Percentiles rank a stretch among this genome's conserved stretches.
Conservation (phyloP, 1,140 invertebrate species). For the Coboldia fuscipes region DNA sequence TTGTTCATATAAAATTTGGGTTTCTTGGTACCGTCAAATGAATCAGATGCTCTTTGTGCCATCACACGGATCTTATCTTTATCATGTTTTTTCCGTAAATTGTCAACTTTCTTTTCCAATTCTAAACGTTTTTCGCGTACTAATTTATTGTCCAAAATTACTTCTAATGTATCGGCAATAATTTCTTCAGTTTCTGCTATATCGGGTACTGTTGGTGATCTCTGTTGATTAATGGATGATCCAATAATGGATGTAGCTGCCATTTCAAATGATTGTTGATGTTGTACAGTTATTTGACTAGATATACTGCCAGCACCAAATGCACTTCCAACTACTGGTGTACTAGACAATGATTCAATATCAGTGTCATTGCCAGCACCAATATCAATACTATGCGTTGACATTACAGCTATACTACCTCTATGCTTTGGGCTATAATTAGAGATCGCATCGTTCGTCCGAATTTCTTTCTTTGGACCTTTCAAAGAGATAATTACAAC, state of each 20-base stretch:
- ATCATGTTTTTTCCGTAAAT: constrained; percentile 64
- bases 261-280: constrained; percentile 18
- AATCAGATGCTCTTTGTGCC: constrained; percentile 28
- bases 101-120: constrained; percentile 71
- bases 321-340: not conserved
- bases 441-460: constrained; percentile 14
- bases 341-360: no score
- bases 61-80: constrained; percentile 45
- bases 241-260: constrained; percentile 3
- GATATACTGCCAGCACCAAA: constrained; percentile 7
- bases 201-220: constrained; percentile 6
- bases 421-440: constrained; percentile 23
- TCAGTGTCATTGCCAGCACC: constrained; percentile 10
- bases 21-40: constrained; percentile 31
- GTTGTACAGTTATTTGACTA: constrained; percentile 11
- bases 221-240: not conserved
- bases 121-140: constrained; percentile 64
- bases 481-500: constrained; percentile 23
- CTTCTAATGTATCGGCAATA: constrained; percentile 54
- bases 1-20: constrained; percentile 50
- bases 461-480: constrained; percentile 20
- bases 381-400: constrained; percentile 14
- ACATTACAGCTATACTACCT: constrained; percentile 17
- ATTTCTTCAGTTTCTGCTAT: constrained; percentile 31
- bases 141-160: constrained; percentile 56